Evolutionary conservation across 2,888 invertebrate genomes (phyloP).

Genomic region (Melipona bicolor): DNA sequence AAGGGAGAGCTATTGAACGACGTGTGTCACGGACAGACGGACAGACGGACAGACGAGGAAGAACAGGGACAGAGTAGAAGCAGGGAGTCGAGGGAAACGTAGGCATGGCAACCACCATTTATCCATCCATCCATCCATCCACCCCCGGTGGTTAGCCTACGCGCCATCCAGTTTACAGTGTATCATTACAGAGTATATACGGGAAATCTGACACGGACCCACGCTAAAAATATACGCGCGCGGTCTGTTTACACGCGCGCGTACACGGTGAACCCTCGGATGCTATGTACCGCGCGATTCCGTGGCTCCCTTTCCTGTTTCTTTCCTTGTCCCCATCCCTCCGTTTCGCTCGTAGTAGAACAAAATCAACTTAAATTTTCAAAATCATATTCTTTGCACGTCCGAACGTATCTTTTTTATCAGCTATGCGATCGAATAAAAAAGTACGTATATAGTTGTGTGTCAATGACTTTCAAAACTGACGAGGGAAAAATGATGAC

Average conservation of each 20-base stretch:
- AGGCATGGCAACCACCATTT: conserved; percentile 80
- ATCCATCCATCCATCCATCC: conserved; percentile 47
- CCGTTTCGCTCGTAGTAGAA: not conserved
- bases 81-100: conserved; percentile 70
- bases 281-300: not conserved
- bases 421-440: too few species aligned
- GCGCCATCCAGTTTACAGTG: conserved; percentile 69
- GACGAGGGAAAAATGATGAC: too few species aligned
- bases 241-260: conserved; percentile 44
- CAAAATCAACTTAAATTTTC: too few species aligned
- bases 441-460: too few species aligned
- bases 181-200: conserved; percentile 66
- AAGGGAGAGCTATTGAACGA: conserved; percentile 69
- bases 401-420: too few species aligned
- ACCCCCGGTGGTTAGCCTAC: conserved; percentile 9
- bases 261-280: conserved; percentile 4
- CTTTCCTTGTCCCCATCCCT: not conserved
- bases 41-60: conserved; percentile 26
- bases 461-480: too few species aligned
- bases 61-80: conserved; percentile 19
- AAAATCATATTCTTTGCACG: too few species aligned
- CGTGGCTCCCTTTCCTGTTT: not conserved
- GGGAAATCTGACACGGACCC: conserved; percentile 63
- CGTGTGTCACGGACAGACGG: conserved; percentile 4
- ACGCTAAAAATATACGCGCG: conserved; percentile 58